Percentiles rank a stretch among this genome's conserved stretches.
phyloP scores from a whole-genome alignment of 2,797 vertebrate species.

The Microctenopoma steveboyesi region DNA sequence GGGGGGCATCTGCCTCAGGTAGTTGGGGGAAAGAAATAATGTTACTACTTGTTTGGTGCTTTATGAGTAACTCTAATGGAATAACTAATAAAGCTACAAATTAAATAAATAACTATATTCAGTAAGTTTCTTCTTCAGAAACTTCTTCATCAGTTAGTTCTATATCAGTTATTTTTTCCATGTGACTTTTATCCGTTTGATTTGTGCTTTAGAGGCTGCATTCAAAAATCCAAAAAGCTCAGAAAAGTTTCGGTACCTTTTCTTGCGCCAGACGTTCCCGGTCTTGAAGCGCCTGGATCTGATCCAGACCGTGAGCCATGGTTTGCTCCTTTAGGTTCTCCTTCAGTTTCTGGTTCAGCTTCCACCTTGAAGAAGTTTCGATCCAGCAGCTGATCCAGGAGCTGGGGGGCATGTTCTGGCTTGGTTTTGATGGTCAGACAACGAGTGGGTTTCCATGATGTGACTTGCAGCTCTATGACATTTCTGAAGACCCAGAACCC shows the following conservation, averaged over 20 bases:
- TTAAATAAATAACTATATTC: no score
- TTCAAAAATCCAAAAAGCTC: no score
- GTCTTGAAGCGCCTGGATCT: neutral
- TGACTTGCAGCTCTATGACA: slow-evolving; percentile 37
- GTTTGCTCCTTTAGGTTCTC: neutral
- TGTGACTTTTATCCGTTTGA: no score
- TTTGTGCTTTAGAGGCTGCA: no score
- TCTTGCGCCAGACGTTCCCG: neutral
- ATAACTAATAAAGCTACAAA: no score
- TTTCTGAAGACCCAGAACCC: slow-evolving; percentile 31
- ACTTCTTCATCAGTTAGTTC: no score
- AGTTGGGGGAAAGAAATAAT: no score
- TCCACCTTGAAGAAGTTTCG: slow-evolving; percentile 17
- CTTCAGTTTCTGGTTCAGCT: rapidly evolving
- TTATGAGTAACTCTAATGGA: no score
- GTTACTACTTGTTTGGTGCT: no score
- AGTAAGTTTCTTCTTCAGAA: no score
- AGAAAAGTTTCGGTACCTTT: slow-evolving; percentile 6
- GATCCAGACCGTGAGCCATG: neutral
- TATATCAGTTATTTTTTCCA: no score
- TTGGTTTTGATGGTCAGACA: slow-evolving; percentile 47
- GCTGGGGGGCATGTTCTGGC: neutral
- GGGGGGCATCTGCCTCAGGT: no score
- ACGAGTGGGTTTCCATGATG: neutral
- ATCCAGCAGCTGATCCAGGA: slow-evolving; percentile 55